Base-by-base conservation (phyloP, 2,113 vertebrate species). In the Poeciliopsis turrubarensis region DNA sequence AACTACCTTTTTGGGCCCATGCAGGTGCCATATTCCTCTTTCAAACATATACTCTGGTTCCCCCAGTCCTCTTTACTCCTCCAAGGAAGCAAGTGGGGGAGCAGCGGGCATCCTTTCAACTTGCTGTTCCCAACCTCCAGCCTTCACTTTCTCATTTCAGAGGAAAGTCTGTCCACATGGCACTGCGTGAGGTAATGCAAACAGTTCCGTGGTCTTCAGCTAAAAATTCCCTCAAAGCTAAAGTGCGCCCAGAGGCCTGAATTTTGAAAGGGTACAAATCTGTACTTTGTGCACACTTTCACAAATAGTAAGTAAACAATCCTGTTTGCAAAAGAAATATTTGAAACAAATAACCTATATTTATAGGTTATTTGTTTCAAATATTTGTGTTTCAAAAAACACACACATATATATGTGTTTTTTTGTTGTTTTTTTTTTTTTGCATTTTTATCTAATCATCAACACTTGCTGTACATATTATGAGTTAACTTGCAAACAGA, bases 31-130 rank as follows among this genome's bases (percentile, higher is more conserved):
- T 75, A 22, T 60, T 95, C 71, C 89, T 95, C 15, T 94, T 90
- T 62, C 94, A 96, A 72, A 54, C 90, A n/a, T 95, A 95, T 66
- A 82, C 90, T 26, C 82, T 95, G 3, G 92, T 94, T 30, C 95
- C 94, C 19, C 94, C 90, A 10, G 78, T 95, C 31, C 91, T 95
- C 57, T 95, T 94, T 65, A 93, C 91, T 37, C 81, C 86, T 61
- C 81, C 87, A 8, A 79, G 80, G 61, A 91, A 85, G 73, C 79
- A 77, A 32, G 77, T 37, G 9, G 69, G 32, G 7, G 80, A 75
- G 4, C 71, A 82, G 25, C 74, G 4, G 29, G 57, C 77, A 3
- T 73, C 87, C 7, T 87, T 89, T 51, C 65, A 90, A 66, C 69
- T 80, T 0, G 78, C 85, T 25, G 44, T 70, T 26, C 72, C 77